phyloP scores from a whole-genome alignment of 2,113 vertebrate species.

The Erpornis zantholeuca region DNA sequence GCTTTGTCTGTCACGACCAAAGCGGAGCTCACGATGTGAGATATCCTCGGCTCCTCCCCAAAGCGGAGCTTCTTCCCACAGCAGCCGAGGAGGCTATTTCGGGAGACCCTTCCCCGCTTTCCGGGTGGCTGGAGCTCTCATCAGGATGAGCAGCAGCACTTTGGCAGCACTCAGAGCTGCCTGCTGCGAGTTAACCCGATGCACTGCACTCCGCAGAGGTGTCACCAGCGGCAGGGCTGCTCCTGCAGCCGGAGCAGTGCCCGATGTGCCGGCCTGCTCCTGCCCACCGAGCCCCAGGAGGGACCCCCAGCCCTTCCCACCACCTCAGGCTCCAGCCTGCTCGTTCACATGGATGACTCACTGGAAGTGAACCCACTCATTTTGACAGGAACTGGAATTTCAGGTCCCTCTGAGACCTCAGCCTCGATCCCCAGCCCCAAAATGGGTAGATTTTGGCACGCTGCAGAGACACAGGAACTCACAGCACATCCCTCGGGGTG shows the following conservation, averaged over 20 bases:
- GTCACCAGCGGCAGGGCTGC: background rate
- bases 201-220: fast-evolving
- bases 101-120: background rate
- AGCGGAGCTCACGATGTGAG: background rate
- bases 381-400: background rate
- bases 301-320: background rate
- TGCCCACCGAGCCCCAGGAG: background rate
- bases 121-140: background rate
- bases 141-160: background rate
- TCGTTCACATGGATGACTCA: fast-evolving
- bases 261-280: background rate
- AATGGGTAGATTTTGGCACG: background rate
- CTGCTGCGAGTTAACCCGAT: fast-evolving
- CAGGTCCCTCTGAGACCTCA: background rate
- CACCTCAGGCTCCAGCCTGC: background rate
- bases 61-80: background rate
- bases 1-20: background rate
- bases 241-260: fast-evolving
- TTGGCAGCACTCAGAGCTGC: background rate
- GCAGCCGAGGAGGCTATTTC: background rate
- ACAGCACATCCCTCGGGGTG: fast-evolving
- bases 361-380: background rate
- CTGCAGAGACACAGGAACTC: background rate
- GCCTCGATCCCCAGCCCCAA: background rate
- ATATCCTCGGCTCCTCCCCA: background rate